Conservation (phyloP, 1,140 invertebrate genomes). For the Maconellicoccus hirsutus region DNA sequence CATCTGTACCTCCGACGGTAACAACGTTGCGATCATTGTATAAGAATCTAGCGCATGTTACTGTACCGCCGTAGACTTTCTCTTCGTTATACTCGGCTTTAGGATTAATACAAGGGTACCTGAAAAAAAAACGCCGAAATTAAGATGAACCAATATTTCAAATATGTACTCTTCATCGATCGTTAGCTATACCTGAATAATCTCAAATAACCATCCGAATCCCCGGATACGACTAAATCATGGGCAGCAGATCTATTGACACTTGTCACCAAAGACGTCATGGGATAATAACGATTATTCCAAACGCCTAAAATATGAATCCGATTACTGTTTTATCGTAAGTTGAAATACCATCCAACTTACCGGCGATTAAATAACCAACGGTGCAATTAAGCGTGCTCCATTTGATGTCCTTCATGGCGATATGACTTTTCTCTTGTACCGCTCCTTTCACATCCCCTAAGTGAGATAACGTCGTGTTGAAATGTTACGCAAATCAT, state of each 20-base stretch:
- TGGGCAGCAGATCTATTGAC: conserved; percentile 67
- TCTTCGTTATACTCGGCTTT: conserved; percentile 78
- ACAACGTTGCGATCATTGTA: conserved; percentile 77
- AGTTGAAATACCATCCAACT: conserved; percentile 28
- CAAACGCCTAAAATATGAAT: conserved; percentile 52
- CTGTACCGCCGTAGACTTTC: conserved; percentile 77
- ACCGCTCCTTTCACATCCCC: conserved; percentile 76
- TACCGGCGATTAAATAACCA: conserved; percentile 71
- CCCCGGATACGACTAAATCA: conserved; percentile 71
- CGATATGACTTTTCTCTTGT: conserved; percentile 67
- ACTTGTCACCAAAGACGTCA: conserved; percentile 65
- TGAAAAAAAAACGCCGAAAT: conserved; percentile 31
- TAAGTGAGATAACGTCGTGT: conserved; percentile 37
- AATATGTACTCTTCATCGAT: not conserved
- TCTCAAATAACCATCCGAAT: conserved; percentile 81
- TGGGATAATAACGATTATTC: conserved; percentile 76
- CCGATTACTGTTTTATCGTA: not conserved
- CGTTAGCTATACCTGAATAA: conserved; percentile 56
- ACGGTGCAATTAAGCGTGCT: conserved; percentile 71
- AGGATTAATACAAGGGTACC: conserved; percentile 67
- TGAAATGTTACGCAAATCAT: not conserved
- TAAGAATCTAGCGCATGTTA: conserved; percentile 68
- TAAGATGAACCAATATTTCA: too few species aligned
- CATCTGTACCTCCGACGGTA: conserved; percentile 82
- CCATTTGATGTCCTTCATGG: conserved; percentile 84